Base-by-base conservation (phyloP, 2,113 vertebrate species). In the Copsychus sechellarum region DNA sequence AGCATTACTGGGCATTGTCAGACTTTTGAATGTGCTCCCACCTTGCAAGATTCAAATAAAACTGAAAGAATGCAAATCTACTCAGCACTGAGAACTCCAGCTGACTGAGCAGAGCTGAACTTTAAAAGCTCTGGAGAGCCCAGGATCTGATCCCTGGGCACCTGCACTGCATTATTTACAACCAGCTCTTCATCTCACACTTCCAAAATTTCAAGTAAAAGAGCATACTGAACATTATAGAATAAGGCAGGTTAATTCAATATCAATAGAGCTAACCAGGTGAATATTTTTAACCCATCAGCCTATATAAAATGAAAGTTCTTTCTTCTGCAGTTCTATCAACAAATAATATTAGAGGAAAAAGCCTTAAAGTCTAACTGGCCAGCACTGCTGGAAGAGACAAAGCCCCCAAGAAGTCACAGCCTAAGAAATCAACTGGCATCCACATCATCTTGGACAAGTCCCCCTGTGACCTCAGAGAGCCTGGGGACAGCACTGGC, bases 151-250 rank as follows among this genome's bases (percentile, higher is more conserved):
- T 54, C 38, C 24, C 50, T 26, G 22, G 8, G 54, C 24, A 66
- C 11, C 20, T 77, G 23, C 13, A 21, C 8, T 53, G 17, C 28
- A 50, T 7, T 31, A 25, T 28, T 81, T 61, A 74, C 47, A 88
- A 6, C 16, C 29, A 83, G 23, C 43, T 61, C 36, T 65, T 51
- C n/a, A 24, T 23, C 42, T 47, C 43, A 74, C 47, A 9, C 20
- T 64, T 58, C 31, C 51, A 38, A 85, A 85, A 29, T 6, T 11
- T 36, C 14, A 60, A 51, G 2, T 14, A 14, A 86, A 50, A 8
- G 19, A 83, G 19, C n/a, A 5, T 3, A 40, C 5, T 15, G 2
- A 73, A 9, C 1, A 0, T 21, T 48, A 36, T 0, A 10, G 31
- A 84, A 29, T 17, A 61, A 53, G 4, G 16, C 31, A 40, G 60